Evolutionary conservation across 2,113 vertebrate genomes (phyloP), one percentile per base, ranked within the genome.

Genomic region (Phrynocephalus versicolor): DNA sequence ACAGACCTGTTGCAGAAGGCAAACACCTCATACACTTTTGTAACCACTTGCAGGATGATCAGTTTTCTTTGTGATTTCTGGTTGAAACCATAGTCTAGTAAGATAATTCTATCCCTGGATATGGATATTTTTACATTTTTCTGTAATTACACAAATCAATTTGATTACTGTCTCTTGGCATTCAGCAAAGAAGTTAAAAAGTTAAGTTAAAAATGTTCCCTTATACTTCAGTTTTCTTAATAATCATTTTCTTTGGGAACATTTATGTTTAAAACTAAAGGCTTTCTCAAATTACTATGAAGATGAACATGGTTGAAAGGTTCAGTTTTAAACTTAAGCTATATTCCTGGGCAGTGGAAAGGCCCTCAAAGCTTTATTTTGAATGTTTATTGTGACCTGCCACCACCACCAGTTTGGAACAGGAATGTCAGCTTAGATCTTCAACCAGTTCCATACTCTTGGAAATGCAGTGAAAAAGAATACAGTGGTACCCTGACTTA

Each of bases 81-180:
- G 80, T 87, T 91, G 83, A 89, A 90, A 72, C 18, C 0, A 0
- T 81, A 87, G 77, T 12, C 81, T 37, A 41, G 55, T 79, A 33
- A 14, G 64, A 9, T 65, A 23, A 78, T 82, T 89, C 88, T 79
- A 86, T 90, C 69, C 41, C 10, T 51, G 18, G 74, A 19, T 55
- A 27, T 2, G 1, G 10, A 16, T 27, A 89, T 73, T 0, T 0
- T 0, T 0, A 83, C 69, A 70, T n/a, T 41, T 25, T 23, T 62
- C 69, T 73, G 21, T 84, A 55, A 80, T 73, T 69, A 0, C 71
- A 83, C 73, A 62, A 10, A 1, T 55, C 6, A 35, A 25, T 78
- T 60, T 71, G 60, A 25, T 73, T 1, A 1, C 35, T 21, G 6
- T 25, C 82, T 75, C 35, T 33, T 2, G 10, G 51, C 23, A 12